Conservation (phyloP, 2,888 invertebrate species). For the Hypena proboscidalis region DNA sequence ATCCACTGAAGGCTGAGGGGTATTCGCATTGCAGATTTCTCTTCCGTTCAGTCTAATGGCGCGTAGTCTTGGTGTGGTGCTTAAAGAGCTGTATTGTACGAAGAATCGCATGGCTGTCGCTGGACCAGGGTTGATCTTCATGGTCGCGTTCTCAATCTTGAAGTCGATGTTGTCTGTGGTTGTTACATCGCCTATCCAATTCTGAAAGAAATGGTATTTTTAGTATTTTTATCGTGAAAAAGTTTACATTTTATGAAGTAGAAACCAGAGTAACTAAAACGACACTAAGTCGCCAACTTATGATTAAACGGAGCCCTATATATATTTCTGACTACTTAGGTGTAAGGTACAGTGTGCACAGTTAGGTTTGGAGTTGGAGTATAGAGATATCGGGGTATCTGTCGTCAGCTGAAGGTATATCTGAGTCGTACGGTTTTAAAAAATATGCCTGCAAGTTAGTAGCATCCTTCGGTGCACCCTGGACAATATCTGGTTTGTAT, state of each 20-base stretch:
- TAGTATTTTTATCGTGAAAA: background rate
- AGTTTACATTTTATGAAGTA: too few relatives aligned
- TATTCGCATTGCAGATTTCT: conserved; percentile 83
- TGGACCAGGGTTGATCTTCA: conserved; percentile 84
- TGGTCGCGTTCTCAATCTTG: conserved; percentile 84
- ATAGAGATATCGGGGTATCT: too few relatives aligned
- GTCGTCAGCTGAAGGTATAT: too few relatives aligned
- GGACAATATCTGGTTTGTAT: too few relatives aligned
- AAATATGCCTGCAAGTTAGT: too few relatives aligned
- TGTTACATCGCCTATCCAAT: conserved; percentile 86
- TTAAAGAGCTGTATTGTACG: conserved; percentile 83
- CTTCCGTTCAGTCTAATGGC: conserved; percentile 85
- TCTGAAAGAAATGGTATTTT: conserved; percentile 60
- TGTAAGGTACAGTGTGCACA: too few relatives aligned
- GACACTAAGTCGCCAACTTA: background rate
- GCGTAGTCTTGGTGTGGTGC: conserved; percentile 75
- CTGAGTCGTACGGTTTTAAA: too few relatives aligned
- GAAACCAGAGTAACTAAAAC: too few relatives aligned
- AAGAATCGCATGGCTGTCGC: conserved; percentile 85
- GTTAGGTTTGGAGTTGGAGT: too few relatives aligned
- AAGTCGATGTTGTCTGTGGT: conserved; percentile 85
- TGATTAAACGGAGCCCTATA: too few relatives aligned
- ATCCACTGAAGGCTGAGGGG: conserved; percentile 56
- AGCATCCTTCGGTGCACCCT: too few relatives aligned
- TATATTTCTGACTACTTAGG: too few relatives aligned